These are phyloP conservation scores for Ciconia stormi DNA, from an alignment of 2,113 vertebrate species.

Conservation along the genomic window DNA sequence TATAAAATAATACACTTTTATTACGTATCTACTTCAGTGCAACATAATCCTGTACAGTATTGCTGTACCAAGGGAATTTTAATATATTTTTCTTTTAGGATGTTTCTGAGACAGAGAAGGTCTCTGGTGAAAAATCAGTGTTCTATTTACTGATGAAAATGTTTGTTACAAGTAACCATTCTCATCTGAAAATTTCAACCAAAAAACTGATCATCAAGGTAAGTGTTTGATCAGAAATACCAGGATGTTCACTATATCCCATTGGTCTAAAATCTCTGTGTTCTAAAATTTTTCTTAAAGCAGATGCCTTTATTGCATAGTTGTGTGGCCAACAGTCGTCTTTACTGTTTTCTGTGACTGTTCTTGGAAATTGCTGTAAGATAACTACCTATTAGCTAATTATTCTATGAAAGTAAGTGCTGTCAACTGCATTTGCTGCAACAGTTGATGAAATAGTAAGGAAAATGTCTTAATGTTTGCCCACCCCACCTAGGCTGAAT, in stretches of 20 bases:
- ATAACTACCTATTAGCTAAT: neutral
- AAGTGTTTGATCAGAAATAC: neutral
- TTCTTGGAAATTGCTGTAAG: neutral
- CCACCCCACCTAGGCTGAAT: neutral
- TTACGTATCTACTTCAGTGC: neutral
- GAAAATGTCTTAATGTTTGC: neutral
- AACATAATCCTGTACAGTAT: neutral
- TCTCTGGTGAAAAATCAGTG: conserved; percentile 83
- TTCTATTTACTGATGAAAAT: conserved; percentile 94
- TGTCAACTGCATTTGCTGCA: neutral
- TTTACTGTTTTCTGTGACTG: neutral
- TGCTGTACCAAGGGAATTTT: neutral
- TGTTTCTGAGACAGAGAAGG: conserved; percentile 67
- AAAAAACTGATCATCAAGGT: conserved; percentile 89
- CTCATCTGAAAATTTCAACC: conserved; percentile 83
- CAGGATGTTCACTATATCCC: neutral
- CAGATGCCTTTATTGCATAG: neutral
- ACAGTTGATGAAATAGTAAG: neutral
- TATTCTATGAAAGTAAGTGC: neutral
- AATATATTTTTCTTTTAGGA: conserved; percentile 72
- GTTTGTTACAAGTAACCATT: conserved; percentile 83
- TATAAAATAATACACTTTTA: neutral
- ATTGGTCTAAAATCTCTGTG: neutral
- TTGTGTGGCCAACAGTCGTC: neutral
- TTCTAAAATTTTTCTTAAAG: neutral